Evolutionary conservation across 2,888 invertebrate species (phyloP), one percentile per base, ranked within the genome.

Genomic region (Apotomis betuletana): DNA sequence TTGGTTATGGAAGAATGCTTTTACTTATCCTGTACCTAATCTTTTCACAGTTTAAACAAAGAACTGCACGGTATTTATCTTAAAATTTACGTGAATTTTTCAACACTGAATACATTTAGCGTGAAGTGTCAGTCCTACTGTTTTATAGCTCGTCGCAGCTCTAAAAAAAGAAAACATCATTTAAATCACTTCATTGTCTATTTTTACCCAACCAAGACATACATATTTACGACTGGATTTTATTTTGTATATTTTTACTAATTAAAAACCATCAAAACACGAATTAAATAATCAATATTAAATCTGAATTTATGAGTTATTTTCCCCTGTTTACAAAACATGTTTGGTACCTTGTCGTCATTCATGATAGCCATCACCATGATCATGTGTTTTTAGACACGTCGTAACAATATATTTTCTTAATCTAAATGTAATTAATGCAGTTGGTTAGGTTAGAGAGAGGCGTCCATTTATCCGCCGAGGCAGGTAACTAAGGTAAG

Each of bases 401-500:
- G 13, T 12, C 52, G 6, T 15, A 51, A 12, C 10, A 13, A 13
- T 62, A 65, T n/a, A 27, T 57, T 15, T 12, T 55, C 8, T 62
- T 57, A 62, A 71, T 74, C 67, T 70, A 57, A 67, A 69, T 55
- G 65, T 67, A 74, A 67, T 63, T 57, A 69, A 63, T 63, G 12
- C 46, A 49, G 46, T 51, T 57, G 83, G 83, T 83, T 83, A 82
- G 83, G 83, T 81, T 78, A 83, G 84, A 85, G 85, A 85, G 85
- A 72, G 82, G 77, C 83, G 83, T 85, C 85, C 85, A 81, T 79
- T 78, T 77, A 78, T 81, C 84, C 81, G 83, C 79, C 80, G 75
- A 75, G 84, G 54, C 86, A 83, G 83, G 85, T 85, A 77, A 78
- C 79, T 78, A 86, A 83, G 82, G 70, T 78, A 86, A 83, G 82